Evolutionary conservation across 2,797 vertebrate genomes (phyloP).

Genomic region (Pitangus sulphuratus): DNA sequence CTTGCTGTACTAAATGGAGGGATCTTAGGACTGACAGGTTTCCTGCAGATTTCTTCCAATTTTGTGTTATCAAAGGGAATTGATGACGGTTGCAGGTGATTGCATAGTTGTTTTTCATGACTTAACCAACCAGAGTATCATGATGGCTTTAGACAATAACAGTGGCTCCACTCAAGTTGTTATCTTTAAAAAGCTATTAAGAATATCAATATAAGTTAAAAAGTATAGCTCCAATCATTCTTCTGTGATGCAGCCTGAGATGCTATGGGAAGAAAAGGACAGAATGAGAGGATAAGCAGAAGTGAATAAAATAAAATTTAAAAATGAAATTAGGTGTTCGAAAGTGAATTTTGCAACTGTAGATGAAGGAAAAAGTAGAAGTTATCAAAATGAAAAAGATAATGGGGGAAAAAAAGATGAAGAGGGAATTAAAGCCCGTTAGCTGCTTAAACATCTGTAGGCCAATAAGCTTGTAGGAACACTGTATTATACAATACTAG

Average conservation of each 20-base stretch:
- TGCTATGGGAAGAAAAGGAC: background rate
- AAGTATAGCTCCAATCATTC: background rate
- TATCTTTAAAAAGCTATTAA: conserved; percentile 22
- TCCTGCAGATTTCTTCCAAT: background rate
- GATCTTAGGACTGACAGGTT: background rate
- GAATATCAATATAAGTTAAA: background rate
- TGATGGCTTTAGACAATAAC: conserved; percentile 15
- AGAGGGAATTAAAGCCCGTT: background rate
- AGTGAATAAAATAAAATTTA: background rate
- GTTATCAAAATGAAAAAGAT: conserved; percentile 6
- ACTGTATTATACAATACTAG: background rate
- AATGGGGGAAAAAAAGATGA: background rate
- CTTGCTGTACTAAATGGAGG: background rate
- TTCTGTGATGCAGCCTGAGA: background rate
- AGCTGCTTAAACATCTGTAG: conserved; percentile 20
- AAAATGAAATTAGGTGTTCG: background rate
- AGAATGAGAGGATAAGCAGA: background rate
- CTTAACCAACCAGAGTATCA: background rate
- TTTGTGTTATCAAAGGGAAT: background rate
- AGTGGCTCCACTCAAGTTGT: background rate
- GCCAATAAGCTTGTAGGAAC: background rate
- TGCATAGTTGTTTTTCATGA: background rate
- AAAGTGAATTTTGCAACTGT: conserved; percentile 1
- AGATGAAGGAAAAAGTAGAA: conserved; percentile 15
- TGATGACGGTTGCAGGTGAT: conserved; percentile 13